A percentile compares a stretch with the other conserved stretches of the same genome.
Conservation (phyloP, 1,140 invertebrate species). For the Ptiloglossa arizonensis region DNA sequence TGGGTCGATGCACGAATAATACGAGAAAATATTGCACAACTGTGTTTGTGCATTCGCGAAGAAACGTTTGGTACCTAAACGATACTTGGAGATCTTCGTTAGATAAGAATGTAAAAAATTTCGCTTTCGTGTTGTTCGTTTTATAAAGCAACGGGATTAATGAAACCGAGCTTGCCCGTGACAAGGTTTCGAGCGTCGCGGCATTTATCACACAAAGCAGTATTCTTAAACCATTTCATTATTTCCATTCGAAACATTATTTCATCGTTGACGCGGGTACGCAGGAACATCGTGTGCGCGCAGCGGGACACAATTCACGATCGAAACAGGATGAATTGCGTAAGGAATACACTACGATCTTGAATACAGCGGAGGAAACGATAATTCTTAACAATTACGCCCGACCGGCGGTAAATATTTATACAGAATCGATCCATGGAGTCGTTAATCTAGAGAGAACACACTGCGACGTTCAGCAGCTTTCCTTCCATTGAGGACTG, state of each 20-base stretch:
- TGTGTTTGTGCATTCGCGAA: no score
- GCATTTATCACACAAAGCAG: no score
- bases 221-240: neutral
- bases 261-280: neutral
- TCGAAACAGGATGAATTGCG: conserved; percentile 38
- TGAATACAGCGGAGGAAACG: conserved; percentile 24
- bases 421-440: neutral
- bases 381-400: conserved; percentile 34
- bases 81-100: no score
- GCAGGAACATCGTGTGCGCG: neutral
- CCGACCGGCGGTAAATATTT: conserved; percentile 7
- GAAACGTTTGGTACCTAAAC: no score
- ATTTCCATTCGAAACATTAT: neutral
- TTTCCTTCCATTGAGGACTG: no score
- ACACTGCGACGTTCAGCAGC: no score
- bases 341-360: conserved; percentile 12
- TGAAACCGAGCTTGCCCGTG: no score
- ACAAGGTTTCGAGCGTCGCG: no score
- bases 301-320: neutral
- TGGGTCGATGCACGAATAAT: neutral
- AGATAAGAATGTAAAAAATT: no score
- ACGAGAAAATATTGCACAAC: no score
- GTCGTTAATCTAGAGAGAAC: neutral
- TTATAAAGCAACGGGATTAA: no score
- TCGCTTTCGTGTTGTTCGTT: no score